Base-by-base conservation (phyloP, 2,888 invertebrate species). In the Nemurella pictetii region DNA sequence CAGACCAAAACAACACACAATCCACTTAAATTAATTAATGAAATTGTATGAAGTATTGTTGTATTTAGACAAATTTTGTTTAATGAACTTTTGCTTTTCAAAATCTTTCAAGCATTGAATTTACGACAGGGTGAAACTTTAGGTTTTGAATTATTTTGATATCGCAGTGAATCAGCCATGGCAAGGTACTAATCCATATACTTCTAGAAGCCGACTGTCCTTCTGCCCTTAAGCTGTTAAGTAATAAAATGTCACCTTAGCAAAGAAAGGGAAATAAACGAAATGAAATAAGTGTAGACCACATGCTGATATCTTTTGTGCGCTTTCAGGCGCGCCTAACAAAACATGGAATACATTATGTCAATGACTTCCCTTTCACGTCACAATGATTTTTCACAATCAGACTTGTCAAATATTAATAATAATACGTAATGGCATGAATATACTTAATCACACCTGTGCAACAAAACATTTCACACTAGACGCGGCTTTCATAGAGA, bases 1-100 rank as follows among this genome's bases (percentile, higher is more conserved):
- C 78, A 27, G 75, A 27, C 9, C 30, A 29, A 29, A 28, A 78
- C n/a, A 29, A 29, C 5, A 78, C n/a, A 78, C 28, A 27, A 25
- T 78, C 78, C 78, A 78, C 78, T 78, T 78, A 78, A 78, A 78
- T 78, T 78, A 78, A 78, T 78, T 78, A 78, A 78, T 27, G 29
- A 29, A 28, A 28, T 55, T 30, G 30, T 30, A 78, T 78, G 28
- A 30, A 12, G 28, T 29, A 28, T 28, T 78, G 78, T 28, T 25
- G 75, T 26, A 27, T 75, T 75, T 25, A 9, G 27, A 20, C 12
- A 55, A 55, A 55, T 55, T 55, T 20, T 55, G 20, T 55, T 55
- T 55, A 20, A 55, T 55, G 55, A 55, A 55, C 55, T 55, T 55
- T 55, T 55, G 15, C 55, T 55, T 55, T 55, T 55, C 55, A 55